A percentile compares a stretch with the other conserved stretches of the same genome.
phyloP scores from a whole-genome alignment of 1,140 invertebrate genomes.

The Cotesia chilonis region DNA sequence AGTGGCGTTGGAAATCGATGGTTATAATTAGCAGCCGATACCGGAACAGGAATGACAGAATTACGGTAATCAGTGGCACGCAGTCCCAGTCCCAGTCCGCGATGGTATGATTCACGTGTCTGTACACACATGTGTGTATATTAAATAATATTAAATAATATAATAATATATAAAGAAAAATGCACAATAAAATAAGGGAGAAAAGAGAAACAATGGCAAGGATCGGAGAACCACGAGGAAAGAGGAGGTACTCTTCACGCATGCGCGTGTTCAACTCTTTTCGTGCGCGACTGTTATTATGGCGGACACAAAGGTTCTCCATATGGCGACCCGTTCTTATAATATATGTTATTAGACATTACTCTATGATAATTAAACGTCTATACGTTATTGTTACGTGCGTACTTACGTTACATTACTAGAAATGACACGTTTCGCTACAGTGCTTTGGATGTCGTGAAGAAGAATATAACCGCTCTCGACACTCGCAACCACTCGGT shows the following conservation, averaged over 20 bases:
- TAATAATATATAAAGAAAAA: conserved; percentile 37
- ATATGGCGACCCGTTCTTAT: conserved; percentile 62
- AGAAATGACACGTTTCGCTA: conserved; percentile 65
- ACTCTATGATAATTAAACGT: conserved; percentile 68
- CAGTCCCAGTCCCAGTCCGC: conserved; percentile 54
- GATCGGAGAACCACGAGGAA: conserved; percentile 49
- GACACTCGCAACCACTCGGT: conserved; percentile 46
- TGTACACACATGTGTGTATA: conserved; percentile 41
- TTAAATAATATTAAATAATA: conserved; percentile 28
- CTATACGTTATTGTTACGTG: conserved; percentile 64
- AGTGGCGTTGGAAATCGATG: conserved; percentile 58
- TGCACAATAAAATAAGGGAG: conserved; percentile 28
- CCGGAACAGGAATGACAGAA: conserved; percentile 60
- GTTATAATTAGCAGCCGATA: conserved; percentile 61
- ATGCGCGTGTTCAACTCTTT: conserved; percentile 64
- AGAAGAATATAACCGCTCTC: not conserved
- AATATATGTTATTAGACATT: conserved; percentile 67
- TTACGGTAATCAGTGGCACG: conserved; percentile 61
- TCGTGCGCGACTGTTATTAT: conserved; percentile 60
- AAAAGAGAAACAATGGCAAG: conserved; percentile 35
- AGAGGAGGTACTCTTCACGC: conserved; percentile 54
- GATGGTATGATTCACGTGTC: conserved; percentile 53
- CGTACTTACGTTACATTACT: conserved; percentile 61
- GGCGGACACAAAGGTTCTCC: conserved; percentile 59
- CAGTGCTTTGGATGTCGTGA: conserved; percentile 63